phyloP scores from a whole-genome alignment of 2,113 vertebrate genomes.

The Plotosus lineatus region DNA sequence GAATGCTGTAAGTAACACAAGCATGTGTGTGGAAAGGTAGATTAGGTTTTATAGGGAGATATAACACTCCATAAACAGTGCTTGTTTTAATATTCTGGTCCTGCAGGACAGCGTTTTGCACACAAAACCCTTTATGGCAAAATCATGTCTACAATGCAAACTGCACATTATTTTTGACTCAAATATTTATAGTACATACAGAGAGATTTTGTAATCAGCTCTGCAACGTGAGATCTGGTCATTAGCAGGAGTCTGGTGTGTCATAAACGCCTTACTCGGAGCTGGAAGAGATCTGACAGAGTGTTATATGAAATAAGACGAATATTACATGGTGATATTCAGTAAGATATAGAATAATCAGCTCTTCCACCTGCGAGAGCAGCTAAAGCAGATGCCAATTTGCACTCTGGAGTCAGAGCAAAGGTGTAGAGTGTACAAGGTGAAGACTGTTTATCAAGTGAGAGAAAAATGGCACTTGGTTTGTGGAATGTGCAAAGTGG shows the following conservation, averaged over 20 bases:
- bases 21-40: conserved; percentile 14
- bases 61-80: conserved; percentile 18
- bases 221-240: conserved; percentile 64
- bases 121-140: conserved; percentile 16
- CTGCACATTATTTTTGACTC: conserved; percentile 1
- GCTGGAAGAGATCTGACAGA: conserved; percentile 70
- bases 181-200: conserved; percentile 11
- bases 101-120: conserved; percentile 4
- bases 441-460: conserved; percentile 28
- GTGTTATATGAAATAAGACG: conserved; percentile 72
- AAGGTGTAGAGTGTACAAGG: background rate
- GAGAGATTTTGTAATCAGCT: conserved; percentile 11
- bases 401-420: background rate
- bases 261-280: conserved; percentile 64
- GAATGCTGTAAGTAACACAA: conserved; percentile 12
- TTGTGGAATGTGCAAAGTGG: conserved; percentile 18
- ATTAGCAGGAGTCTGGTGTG: conserved; percentile 67
- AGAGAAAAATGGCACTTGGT: background rate
- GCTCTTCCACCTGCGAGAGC: conserved; percentile 69
- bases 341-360: conserved; percentile 74
- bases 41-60: conserved; percentile 22
- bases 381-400: conserved; percentile 70
- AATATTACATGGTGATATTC: conserved; percentile 73
- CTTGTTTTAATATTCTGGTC: conserved; percentile 19
- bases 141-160: conserved; percentile 21